Evolutionary conservation across 2,797 vertebrate genomes (phyloP), one percentile per base, ranked within the genome.

Genomic region (Lacerta viridis): DNA sequence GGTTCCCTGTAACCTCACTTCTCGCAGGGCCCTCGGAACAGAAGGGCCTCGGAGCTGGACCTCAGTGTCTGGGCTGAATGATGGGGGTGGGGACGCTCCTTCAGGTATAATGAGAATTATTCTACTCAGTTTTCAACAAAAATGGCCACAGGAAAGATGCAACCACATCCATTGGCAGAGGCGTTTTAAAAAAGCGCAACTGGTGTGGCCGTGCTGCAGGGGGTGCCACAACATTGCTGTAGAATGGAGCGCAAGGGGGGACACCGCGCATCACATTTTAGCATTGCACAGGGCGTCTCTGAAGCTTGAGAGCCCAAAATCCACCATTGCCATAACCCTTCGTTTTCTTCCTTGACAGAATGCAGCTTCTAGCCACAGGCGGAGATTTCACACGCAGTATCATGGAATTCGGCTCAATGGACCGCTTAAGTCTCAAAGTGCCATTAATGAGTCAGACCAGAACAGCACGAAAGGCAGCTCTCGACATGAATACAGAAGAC

Each of bases 381-480:
- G 97, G 94, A 95, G 97, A 95, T 97, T 97, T 90, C 96, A 97
- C 41, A 92, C 95, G 0, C 96, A 97, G 89, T 96, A 96, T 87
- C 97, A 97, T 66, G 96, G 93, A 78, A 71, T 86, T 86, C 92
- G 96, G 75, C 91, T 93, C 10, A 97, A 94, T 2, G 96, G 94
- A 66, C 88, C 96, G 43, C 85, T 94, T 20, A 97, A 97, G 85
- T 88, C 94, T 0, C 96, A 94, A 94, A 94, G 93, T 75, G 29
- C 94, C 10, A 76, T 90, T 27, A 93, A 80, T 0, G 96, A 97
- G 55, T 91, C 91, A 6, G 97, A 97, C 43, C 92, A 92, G 2
- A 91, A 86, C 71, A 90, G 85, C 29, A 1, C 0, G 0, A 97
- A 96, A 88, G 92, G 91, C 27, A 91, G 39, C 80, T 75, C 87